Evolutionary conservation across 1,140 invertebrate species (phyloP), one percentile per base, ranked within the genome.

Genomic region (Drosophila kikkawai): DNA sequence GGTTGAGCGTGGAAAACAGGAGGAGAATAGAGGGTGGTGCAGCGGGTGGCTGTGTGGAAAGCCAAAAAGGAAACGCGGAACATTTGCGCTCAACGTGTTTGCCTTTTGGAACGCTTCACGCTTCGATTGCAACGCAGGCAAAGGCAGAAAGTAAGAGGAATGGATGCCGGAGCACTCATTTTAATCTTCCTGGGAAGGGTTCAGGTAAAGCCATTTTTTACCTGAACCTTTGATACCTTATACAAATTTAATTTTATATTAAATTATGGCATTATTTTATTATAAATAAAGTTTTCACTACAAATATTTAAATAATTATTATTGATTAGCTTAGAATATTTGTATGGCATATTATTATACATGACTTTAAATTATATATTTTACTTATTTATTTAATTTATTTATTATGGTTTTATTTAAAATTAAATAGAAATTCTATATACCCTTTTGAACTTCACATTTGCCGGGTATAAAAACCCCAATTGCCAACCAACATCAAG

Each of bases 71-170:
- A 87, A 84, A 66, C 78, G 80, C 78, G 84, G 80, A 84, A 87
- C 85, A 90, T 88, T 87, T 87, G 78, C 80, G 84, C 84, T 81
- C 77, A 88, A 84, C 84, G 69, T 87, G 84, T 88, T 88, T 88
- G 83, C 83, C 73, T 84, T 88, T 83, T 80, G 80, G 76, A 87
- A 75, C 84, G 84, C 74, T 87, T 88, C 53, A 87, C 77, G 84
- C 84, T 87, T 87, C 84, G 85, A 88, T 84, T 88, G 80, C 77
- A 78, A 17, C 53, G 80, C 69, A 75, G 74, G 57, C 64, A 69
- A 70, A 77, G 57, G 75, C 44, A 47, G n/a, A 45, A 59, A 36
- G 53, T 32, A 19, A 11, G 34, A 42, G 22, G 9, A 29, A 17
- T 19, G 19, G 36, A 8, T 15, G 22, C 19, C 19, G 37, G 36